Percentiles rank a stretch among this genome's conserved stretches.
Evolutionary conservation across 2,888 invertebrate species (phyloP).

Genomic region (Malthinus flaveolus): DNA sequence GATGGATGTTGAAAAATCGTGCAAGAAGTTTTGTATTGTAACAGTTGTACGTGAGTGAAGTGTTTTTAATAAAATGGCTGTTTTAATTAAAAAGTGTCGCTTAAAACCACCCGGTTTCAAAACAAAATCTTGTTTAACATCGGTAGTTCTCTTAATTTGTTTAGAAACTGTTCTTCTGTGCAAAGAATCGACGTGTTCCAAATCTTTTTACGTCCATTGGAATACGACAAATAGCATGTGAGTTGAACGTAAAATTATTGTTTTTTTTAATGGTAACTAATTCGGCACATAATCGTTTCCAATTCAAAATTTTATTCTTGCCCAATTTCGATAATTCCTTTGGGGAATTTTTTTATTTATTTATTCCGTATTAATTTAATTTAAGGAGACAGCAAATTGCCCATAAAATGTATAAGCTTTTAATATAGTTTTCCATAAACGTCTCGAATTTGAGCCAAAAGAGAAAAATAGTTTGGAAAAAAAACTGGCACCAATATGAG

Average conservation of each 20-base stretch:
- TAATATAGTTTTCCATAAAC: neutral
- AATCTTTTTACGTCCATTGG: conserved; percentile 87
- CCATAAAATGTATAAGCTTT: conserved; percentile 15
- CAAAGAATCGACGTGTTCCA: conserved; percentile 72
- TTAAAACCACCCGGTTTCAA: conserved; percentile 42
- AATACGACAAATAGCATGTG: conserved; percentile 87
- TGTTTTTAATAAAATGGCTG: conserved; percentile 36
- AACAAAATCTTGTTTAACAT: conserved; percentile 59
- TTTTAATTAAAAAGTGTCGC: conserved; percentile 43
- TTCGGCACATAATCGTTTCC: neutral
- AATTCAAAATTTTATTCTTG: neutral
- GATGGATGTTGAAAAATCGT: conserved; percentile 14
- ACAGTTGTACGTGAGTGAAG: conserved; percentile 17
- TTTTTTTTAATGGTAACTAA: neutral
- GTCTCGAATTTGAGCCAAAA: neutral
- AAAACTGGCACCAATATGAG: no score
- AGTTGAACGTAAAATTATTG: conserved; percentile 46
- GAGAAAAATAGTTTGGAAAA: no score
- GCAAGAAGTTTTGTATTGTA: conserved; percentile 6
- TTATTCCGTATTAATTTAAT: conserved; percentile 16
- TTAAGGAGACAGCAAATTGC: conserved; percentile 26
- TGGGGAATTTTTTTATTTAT: conserved; percentile 13
- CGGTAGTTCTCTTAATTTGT: conserved; percentile 59
- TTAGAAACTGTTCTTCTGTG: conserved; percentile 62
- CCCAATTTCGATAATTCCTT: conserved; percentile 11